Evolutionary conservation across 2,113 vertebrate species (phyloP).

Genomic region (Pelvicachromis taeniatus): DNA sequence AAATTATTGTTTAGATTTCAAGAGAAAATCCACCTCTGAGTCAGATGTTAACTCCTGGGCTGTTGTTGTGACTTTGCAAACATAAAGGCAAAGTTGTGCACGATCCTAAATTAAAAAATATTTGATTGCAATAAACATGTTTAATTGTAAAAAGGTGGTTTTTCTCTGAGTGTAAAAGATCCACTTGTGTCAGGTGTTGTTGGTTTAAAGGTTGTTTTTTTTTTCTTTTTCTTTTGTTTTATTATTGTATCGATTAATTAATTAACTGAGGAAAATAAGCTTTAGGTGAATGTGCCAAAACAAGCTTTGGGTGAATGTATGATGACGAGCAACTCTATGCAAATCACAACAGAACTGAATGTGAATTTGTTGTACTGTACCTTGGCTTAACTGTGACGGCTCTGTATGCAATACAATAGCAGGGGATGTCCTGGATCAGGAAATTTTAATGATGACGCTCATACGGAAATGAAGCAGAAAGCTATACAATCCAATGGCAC

Average conservation of each 20-base stretch:
- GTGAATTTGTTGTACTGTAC: conserved; percentile 6
- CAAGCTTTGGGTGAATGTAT: neutral
- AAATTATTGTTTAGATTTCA: neutral
- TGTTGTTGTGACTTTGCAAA: neutral
- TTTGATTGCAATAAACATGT: neutral
- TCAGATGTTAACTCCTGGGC: neutral
- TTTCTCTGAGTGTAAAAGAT: neutral
- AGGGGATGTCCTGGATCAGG: neutral
- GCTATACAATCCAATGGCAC: neutral
- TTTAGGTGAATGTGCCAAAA: neutral
- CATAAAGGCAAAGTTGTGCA: neutral
- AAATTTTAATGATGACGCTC: neutral
- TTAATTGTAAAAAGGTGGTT: neutral
- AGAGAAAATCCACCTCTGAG: neutral
- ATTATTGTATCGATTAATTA: neutral
- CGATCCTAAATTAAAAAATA: neutral
- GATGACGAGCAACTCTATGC: conserved; percentile 55
- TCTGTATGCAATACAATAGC: conserved; percentile 34
- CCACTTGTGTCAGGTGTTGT: neutral
- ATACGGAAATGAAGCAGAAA: neutral
- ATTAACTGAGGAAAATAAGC: neutral
- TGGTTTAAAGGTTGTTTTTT: neutral
- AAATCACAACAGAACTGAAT: conserved; percentile 31
- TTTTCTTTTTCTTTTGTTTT: neutral
- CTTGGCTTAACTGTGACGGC: conserved; percentile 38